A percentile compares a stretch with the other conserved stretches of the same genome.
These are phyloP conservation scores for Zaprionus inermis DNA, from an alignment of 1,140 invertebrate genomes.

Conservation along the genomic window DNA sequence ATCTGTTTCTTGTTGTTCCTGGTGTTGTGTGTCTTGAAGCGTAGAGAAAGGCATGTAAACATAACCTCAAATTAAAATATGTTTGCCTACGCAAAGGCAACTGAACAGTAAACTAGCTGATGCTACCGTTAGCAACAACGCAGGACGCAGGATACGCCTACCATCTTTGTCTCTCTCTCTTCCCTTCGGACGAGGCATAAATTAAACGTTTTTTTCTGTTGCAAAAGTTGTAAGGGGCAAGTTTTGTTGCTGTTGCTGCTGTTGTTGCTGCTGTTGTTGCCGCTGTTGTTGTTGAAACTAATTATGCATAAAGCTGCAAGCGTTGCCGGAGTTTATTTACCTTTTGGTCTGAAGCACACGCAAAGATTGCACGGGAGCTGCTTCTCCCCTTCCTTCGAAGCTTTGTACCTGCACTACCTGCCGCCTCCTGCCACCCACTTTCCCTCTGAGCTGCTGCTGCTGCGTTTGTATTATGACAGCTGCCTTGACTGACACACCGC, in stretches of 20 bases:
- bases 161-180: too few relatives aligned
- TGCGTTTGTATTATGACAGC: conserved; percentile 66
- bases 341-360: conserved; percentile 60
- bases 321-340: conserved; percentile 64
- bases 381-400: too few relatives aligned
- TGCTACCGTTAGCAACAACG: too few relatives aligned
- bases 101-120: conserved; percentile 49
- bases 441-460: too few relatives aligned
- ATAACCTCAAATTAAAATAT: conserved; percentile 80
- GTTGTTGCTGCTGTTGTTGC: conserved; percentile 7
- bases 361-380: conserved; percentile 28
- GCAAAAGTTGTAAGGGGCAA: conserved; percentile 46
- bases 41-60: conserved; percentile 63
- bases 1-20: conserved; percentile 40
- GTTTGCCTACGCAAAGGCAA: conserved; percentile 69
- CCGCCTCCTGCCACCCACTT: not conserved
- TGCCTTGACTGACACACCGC: conserved; percentile 51
- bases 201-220: conserved; percentile 65
- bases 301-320: conserved; percentile 73
- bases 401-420: not conserved
- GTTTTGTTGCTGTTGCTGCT: conserved; percentile 41
- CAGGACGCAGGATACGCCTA: conserved; percentile 15
- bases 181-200: conserved; percentile 58
- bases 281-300: conserved; percentile 51
- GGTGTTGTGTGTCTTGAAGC: conserved; percentile 68